Evolutionary conservation across 2,888 invertebrate species (phyloP), one percentile per base, ranked within the genome.

Genomic region (Agriopis aurantiaria): DNA sequence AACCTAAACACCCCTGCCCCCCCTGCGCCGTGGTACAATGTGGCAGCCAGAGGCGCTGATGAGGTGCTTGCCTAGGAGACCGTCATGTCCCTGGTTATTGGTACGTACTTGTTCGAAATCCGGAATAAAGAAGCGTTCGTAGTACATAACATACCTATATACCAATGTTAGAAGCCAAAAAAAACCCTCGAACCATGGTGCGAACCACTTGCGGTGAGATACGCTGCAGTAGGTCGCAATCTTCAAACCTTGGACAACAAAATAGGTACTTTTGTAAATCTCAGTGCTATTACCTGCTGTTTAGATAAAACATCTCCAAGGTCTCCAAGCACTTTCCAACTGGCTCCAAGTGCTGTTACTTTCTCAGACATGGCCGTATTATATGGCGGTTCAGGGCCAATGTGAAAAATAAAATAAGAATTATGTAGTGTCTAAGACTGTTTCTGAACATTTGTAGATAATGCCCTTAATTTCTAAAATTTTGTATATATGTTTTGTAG

Each of bases 311-410:
- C 46, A 58, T 58, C 46, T 48, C 80, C 80, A 51, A 77, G 80
- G 69, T 83, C 82, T 10, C 80, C 82, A 43, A 80, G 70, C n/a
- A 80, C 65, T 63, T 75, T 80, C 76, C 80, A 78, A 33, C 68
- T 68, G 2, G 66, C 65, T n/a, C 58, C 48, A 52, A 53, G 69
- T 58, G 61, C 71, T 71, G 71, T 61, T 61, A 67, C 70, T 72
- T 73, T 63, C 65, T 78, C 65, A 76, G 78, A 73, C 81, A 82
- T 82, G 66, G 71, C 73, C 65, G 68, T 17, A 68, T 6, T 4
- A 72, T 74, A 17, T 58, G 67, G 10, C 74, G 65, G 40, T 75
- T 75, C 8, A 77, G n/a, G 8, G 72, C 43, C 57, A 80, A 65
- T 63, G 78, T 62, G 84, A 87, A 73, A 71, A 76, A 78, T 66